Percentiles rank a stretch among this genome's conserved stretches.
phyloP scores from a whole-genome alignment of 2,113 vertebrate genomes.

The Turdus rufiventris region DNA sequence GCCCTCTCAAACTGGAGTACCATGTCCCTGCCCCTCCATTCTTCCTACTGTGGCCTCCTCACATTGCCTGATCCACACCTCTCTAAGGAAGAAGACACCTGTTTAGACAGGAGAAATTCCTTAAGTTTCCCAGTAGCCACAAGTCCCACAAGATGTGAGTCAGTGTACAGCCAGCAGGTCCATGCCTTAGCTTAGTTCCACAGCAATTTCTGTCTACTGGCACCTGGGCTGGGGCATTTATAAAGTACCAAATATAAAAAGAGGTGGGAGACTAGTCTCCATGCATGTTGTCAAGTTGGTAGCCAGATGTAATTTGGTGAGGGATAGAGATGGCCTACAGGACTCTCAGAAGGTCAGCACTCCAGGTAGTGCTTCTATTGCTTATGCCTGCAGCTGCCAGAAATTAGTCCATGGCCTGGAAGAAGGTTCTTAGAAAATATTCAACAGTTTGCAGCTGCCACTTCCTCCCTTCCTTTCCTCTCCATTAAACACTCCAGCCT shows the following conservation, averaged over 20 bases:
- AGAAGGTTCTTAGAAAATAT: neutral
- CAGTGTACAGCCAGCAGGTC: neutral
- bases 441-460: neutral
- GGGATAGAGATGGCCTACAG: neutral
- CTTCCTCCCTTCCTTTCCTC: neutral
- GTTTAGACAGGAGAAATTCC: neutral
- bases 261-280: neutral
- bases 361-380: neutral
- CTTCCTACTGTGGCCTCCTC: neutral
- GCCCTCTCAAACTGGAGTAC: neutral
- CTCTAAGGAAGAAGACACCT: neutral
- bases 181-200: neutral
- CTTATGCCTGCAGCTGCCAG: neutral
- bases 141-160: neutral
- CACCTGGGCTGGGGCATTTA: neutral
- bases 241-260: neutral
- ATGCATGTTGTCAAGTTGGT: fast-evolving
- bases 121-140: neutral
- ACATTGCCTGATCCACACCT: neutral
- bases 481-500: neutral
- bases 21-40: neutral
- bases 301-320: neutral
- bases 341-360: neutral
- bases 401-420: neutral
- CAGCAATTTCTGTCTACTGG: neutral